Conservation (phyloP, 1,140 invertebrate species). For the Ectropis grisescens region DNA sequence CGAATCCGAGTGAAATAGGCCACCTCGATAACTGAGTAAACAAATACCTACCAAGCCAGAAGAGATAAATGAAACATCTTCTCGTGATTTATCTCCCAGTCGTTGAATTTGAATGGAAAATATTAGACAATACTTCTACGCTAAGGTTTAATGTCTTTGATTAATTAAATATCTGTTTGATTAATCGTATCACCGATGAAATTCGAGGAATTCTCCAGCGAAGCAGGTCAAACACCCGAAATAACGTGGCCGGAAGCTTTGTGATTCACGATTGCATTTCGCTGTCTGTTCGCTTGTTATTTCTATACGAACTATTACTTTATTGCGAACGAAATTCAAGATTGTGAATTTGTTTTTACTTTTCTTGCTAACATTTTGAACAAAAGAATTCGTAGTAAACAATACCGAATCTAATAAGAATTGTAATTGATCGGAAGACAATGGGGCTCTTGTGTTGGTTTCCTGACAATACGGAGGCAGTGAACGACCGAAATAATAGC, state of each 20-base stretch:
- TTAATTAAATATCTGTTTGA: too few species aligned
- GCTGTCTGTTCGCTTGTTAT: conserved; percentile 9
- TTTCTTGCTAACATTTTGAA: too few species aligned
- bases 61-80: conserved; percentile 7
- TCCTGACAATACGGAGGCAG: conserved; percentile 17
- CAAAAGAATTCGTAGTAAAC: too few species aligned
- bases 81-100: conserved; percentile 9
- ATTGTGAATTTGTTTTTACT: too few species aligned
- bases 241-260: conserved; percentile 31
- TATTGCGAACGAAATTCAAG: too few species aligned
- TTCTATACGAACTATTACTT: too few species aligned
- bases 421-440: too few species aligned
- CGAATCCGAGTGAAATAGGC: conserved; percentile 8
- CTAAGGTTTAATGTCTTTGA: too few species aligned
- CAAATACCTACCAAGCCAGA: background rate
- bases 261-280: conserved; percentile 31
- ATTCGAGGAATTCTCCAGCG: conserved; percentile 26
- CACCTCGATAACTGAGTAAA: conserved; percentile 8
- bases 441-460: background rate
- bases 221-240: conserved; percentile 32
- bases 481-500: conserved; percentile 47
- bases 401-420: too few species aligned
- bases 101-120: conserved; percentile 5
- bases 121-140: conserved; percentile 10
- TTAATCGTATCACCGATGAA: conserved; percentile 15